Evolutionary conservation across 1,140 invertebrate genomes (phyloP).

Genomic region (Drosophila varians): DNA sequence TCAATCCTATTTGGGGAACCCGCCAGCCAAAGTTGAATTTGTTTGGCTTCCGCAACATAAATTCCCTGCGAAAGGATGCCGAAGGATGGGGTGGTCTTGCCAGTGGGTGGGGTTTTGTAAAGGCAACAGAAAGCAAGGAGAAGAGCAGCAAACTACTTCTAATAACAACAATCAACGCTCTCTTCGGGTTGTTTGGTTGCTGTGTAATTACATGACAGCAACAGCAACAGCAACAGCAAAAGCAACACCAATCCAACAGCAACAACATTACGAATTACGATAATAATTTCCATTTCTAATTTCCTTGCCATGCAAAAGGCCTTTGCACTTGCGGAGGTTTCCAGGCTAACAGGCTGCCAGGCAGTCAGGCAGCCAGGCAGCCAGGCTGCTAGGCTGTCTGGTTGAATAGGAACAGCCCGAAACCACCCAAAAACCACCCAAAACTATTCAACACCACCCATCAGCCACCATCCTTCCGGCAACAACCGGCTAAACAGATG

Average conservation of each 20-base stretch:
- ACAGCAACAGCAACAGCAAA: constrained; percentile 66
- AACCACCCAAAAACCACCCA: background rate
- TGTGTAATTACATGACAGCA: constrained; percentile 77
- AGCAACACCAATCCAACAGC: constrained; percentile 7
- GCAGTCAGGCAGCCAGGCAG: background rate
- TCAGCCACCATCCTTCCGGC: constrained; percentile 32
- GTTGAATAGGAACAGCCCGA: background rate
- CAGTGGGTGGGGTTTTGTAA: background rate
- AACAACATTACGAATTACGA: constrained; percentile 72
- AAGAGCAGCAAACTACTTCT: constrained; percentile 39
- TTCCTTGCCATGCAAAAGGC: constrained; percentile 71
- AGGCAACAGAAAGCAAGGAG: constrained; percentile 10
- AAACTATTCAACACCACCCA: constrained; percentile 5
- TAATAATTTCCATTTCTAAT: constrained; percentile 82
- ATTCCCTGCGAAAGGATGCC: constrained; percentile 25
- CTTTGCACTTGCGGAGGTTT: constrained; percentile 57
- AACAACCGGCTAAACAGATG: constrained; percentile 31
- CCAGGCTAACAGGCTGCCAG: constrained; percentile 10
- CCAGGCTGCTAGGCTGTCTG: background rate
- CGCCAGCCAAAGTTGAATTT: constrained; percentile 22
- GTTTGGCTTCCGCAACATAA: constrained; percentile 40
- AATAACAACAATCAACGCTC: constrained; percentile 51
- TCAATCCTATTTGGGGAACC: constrained; percentile 6
- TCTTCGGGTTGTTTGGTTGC: constrained; percentile 45
- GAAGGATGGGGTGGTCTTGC: background rate